Conservation (phyloP, 2,888 invertebrate species). For the Mythimna loreyi region DNA sequence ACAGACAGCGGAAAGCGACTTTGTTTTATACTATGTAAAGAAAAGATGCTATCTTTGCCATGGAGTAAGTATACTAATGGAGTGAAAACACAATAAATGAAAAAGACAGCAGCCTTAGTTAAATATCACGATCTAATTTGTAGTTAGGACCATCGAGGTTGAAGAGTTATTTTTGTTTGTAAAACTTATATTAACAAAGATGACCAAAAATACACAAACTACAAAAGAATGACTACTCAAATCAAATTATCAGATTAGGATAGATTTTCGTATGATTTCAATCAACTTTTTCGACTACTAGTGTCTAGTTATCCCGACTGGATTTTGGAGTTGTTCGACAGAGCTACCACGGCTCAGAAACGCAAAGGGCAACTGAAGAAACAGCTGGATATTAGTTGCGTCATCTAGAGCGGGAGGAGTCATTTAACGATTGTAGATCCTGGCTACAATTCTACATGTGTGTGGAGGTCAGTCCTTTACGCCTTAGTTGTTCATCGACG, state of each 20-base stretch:
- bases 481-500: background rate
- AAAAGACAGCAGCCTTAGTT: background rate
- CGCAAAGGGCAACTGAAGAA: background rate
- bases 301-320: background rate
- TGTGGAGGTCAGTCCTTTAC: too few species aligned
- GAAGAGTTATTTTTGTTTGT: too few species aligned
- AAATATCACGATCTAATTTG: too few species aligned
- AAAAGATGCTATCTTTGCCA: slow-evolving; percentile 4
- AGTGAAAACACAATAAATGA: background rate
- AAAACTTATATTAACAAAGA: too few species aligned
- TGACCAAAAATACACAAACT: too few species aligned
- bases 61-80: slow-evolving; percentile 35
- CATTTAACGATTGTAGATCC: background rate
- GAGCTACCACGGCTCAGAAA: background rate
- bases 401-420: background rate
- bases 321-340: background rate
- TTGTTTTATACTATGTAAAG: too few species aligned
- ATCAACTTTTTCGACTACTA: too few species aligned
- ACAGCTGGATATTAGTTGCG: background rate
- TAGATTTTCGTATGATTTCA: too few species aligned
- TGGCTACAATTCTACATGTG: background rate
- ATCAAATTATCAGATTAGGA: too few species aligned
- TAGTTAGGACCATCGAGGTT: too few species aligned
- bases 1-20: too few species aligned
- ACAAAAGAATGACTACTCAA: too few species aligned